Conservation (phyloP, 2,888 invertebrate species). For the Tetragonisca angustula region DNA sequence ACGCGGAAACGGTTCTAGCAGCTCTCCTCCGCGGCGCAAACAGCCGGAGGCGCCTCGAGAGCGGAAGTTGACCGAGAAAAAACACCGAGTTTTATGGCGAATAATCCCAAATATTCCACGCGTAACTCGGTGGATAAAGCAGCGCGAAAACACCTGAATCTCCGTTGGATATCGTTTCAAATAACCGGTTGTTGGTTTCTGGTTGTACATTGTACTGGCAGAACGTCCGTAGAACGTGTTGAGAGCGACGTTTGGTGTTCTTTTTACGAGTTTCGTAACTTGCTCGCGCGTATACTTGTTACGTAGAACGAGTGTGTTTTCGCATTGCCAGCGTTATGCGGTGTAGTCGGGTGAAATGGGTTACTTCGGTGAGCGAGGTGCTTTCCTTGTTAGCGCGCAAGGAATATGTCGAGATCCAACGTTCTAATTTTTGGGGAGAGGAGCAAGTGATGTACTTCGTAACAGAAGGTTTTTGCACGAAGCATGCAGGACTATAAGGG, state of each 20-base stretch:
- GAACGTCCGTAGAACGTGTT: too few relatives aligned
- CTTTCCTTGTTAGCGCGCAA: not conserved
- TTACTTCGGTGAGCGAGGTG: not conserved
- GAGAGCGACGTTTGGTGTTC: too few relatives aligned
- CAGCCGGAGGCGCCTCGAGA: constrained; percentile 41
- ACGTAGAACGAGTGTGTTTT: too few relatives aligned
- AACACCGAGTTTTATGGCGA: constrained; percentile 37
- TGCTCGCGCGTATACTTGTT: too few relatives aligned
- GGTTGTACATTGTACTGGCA: not conserved
- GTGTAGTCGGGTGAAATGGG: not conserved
- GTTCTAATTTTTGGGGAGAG: too few relatives aligned
- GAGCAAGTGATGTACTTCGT: too few relatives aligned
- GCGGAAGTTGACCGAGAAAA: constrained; percentile 42
- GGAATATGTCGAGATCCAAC: not conserved
- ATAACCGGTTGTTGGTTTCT: not conserved
- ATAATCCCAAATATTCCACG: constrained; percentile 19
- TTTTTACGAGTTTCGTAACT: not conserved
- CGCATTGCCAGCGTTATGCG: not conserved
- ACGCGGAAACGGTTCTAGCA: constrained; percentile 17
- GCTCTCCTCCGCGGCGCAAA: constrained; percentile 37
- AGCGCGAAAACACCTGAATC: constrained; percentile 18
- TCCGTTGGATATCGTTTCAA: too few relatives aligned
- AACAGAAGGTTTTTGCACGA: too few relatives aligned
- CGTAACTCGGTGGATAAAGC: constrained; percentile 35
- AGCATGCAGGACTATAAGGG: too few relatives aligned